Evolutionary conservation across 1,140 invertebrate species (phyloP).

Genomic region (Brachionus koreanus): DNA sequence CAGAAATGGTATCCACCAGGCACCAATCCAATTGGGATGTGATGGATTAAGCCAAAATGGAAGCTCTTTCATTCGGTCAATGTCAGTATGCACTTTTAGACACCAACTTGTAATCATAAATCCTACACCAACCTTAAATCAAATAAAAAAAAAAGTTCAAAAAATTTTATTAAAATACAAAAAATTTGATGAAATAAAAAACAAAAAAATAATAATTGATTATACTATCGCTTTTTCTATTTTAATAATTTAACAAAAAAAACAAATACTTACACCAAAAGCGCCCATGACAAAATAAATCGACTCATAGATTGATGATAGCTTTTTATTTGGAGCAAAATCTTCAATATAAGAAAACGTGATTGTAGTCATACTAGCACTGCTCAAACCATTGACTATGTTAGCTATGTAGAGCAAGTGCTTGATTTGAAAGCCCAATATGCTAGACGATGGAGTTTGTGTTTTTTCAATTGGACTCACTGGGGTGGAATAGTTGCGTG

Average conservation of each 20-base stretch:
- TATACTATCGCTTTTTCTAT: too few species aligned
- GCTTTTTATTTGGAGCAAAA: slow-evolving; percentile 11
- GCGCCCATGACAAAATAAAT: slow-evolving; percentile 33
- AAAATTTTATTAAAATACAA: neutral
- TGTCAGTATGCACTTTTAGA: slow-evolving; percentile 14
- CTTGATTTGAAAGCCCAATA: slow-evolving; percentile 12
- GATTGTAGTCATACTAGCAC: slow-evolving; percentile 32
- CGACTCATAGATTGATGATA: neutral
- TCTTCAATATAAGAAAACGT: slow-evolving; percentile 43
- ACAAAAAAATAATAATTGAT: too few species aligned
- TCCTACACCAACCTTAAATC: slow-evolving; percentile 6
- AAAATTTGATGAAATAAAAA: neutral
- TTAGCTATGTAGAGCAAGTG: slow-evolving; percentile 27
- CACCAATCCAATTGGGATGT: slow-evolving; percentile 43
- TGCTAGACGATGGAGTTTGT: neutral
- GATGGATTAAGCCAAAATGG: slow-evolving; percentile 25
- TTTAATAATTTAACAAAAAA: neutral
- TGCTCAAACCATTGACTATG: slow-evolving; percentile 31
- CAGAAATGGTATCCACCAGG: slow-evolving; percentile 38
- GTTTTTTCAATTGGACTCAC: neutral
- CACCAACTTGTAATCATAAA: slow-evolving; percentile 41
- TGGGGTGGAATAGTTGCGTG: neutral
- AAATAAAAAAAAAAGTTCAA: neutral
- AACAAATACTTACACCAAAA: slow-evolving; percentile 18
- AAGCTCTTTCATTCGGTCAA: slow-evolving; percentile 17